phyloP scores from a whole-genome alignment of 1,140 invertebrate genomes.

The Sarcophaga peregrina region DNA sequence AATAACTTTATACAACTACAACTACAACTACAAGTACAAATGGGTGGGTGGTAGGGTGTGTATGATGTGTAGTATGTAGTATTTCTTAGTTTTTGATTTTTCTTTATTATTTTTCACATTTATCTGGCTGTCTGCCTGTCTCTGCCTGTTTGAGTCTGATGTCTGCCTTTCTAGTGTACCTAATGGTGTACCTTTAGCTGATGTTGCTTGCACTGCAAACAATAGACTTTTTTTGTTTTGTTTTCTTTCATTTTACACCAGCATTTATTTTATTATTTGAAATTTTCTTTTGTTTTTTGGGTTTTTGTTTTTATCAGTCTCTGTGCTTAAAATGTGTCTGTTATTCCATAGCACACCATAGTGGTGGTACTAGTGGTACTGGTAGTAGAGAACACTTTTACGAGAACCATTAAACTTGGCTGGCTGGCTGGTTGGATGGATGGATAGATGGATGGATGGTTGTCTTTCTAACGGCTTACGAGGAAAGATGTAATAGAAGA shows the following conservation, averaged over 20 bases:
- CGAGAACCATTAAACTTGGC: too few species aligned
- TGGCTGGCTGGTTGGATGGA: too few species aligned
- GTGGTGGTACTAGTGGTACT: too few species aligned
- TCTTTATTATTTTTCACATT: not conserved
- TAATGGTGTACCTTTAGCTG: not conserved
- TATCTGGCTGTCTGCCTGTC: not conserved
- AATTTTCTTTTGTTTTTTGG: not conserved
- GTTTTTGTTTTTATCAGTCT: not conserved
- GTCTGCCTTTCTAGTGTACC: not conserved
- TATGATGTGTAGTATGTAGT: not conserved
- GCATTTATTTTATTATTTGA: constrained; percentile 6
- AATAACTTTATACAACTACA: not conserved
- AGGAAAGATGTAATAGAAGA: not conserved
- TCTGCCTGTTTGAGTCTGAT: not conserved
- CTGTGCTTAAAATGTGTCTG: too few species aligned
- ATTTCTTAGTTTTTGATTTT: not conserved
- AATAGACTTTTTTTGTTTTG: not conserved
- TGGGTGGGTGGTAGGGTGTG: constrained; percentile 1
- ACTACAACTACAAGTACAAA: not conserved
- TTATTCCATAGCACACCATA: too few species aligned
- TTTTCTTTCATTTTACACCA: too few species aligned
- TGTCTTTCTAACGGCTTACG: too few species aligned
- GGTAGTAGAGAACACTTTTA: too few species aligned
- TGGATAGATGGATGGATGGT: not conserved
- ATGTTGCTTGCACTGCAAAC: not conserved